A percentile compares a stretch with the other conserved stretches of the same genome.
phyloP scores from a whole-genome alignment of 2,797 vertebrate species.

The Threskiornis aethiopicus region DNA sequence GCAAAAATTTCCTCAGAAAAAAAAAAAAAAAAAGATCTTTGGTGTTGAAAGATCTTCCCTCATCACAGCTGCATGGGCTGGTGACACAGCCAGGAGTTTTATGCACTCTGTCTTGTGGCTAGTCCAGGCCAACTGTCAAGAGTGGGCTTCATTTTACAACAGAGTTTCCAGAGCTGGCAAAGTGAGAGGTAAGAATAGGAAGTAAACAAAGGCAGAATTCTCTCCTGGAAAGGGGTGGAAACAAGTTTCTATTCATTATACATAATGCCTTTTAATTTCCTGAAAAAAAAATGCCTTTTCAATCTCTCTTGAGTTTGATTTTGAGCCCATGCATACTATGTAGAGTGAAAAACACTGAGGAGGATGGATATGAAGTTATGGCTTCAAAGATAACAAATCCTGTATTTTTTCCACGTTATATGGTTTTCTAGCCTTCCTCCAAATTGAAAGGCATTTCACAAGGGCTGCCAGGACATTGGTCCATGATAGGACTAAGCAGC shows the following conservation, averaged over 20 bases:
- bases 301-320: not conserved
- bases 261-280: not conserved
- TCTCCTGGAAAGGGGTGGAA: not conserved
- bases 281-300: not conserved
- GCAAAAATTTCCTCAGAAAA: not conserved
- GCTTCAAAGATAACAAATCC: not conserved
- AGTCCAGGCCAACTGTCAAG: not conserved
- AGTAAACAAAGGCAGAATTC: not conserved
- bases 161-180: not conserved
- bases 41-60: not conserved
- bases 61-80: not conserved
- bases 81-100: not conserved
- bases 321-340: not conserved
- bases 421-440: not conserved
- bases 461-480: not conserved
- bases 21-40: not conserved
- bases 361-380: not conserved
- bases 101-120: not conserved
- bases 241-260: not conserved
- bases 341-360: not conserved
- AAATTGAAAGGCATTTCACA: not conserved
- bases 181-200: not conserved
- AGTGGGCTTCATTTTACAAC: not conserved
- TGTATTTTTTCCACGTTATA: not conserved
- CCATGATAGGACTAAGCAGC: not conserved